Conservation (phyloP, 2,888 invertebrate genomes). For the Panopea generosa region DNA sequence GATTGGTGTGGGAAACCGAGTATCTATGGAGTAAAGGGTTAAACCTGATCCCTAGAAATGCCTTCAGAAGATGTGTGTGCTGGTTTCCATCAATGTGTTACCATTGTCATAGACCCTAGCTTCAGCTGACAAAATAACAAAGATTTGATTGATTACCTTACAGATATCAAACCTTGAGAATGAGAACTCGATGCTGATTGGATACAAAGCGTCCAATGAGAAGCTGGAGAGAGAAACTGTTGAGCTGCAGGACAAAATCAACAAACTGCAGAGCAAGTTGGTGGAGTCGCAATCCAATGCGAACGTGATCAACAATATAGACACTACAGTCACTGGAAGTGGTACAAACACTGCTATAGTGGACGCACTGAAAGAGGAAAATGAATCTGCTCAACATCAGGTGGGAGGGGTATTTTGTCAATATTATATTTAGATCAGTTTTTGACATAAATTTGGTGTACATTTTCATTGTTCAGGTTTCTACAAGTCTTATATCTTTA, state of each 20-base stretch:
- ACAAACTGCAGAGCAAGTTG: constrained; percentile 73
- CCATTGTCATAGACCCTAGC: no score
- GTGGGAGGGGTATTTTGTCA: constrained; percentile 66
- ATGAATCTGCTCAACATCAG: constrained; percentile 75
- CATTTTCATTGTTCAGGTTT: no score
- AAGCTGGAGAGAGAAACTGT: constrained; percentile 73
- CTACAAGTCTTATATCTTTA: no score
- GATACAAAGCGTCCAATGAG: constrained; percentile 60
- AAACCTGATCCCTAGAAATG: no score
- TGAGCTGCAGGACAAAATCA: constrained; percentile 71
- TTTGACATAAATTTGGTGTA: no score
- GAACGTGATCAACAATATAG: constrained; percentile 52
- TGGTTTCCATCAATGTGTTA: no score
- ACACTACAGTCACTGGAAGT: constrained; percentile 15
- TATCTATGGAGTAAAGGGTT: no score
- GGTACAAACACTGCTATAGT: constrained; percentile 56
- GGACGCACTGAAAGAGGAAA: constrained; percentile 72
- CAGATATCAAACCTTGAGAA: constrained; percentile 72
- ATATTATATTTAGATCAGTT: no score
- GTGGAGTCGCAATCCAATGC: constrained; percentile 68
- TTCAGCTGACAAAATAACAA: no score
- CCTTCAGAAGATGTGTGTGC: no score
- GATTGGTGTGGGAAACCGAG: no score
- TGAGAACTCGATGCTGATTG: constrained; percentile 67
- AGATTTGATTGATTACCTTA: no score